A percentile compares a stretch with the other conserved stretches of the same genome.
These are phyloP conservation scores for Cyanoderma ruficeps DNA, from an alignment of 2,113 vertebrate species.

Conservation along the genomic window DNA sequence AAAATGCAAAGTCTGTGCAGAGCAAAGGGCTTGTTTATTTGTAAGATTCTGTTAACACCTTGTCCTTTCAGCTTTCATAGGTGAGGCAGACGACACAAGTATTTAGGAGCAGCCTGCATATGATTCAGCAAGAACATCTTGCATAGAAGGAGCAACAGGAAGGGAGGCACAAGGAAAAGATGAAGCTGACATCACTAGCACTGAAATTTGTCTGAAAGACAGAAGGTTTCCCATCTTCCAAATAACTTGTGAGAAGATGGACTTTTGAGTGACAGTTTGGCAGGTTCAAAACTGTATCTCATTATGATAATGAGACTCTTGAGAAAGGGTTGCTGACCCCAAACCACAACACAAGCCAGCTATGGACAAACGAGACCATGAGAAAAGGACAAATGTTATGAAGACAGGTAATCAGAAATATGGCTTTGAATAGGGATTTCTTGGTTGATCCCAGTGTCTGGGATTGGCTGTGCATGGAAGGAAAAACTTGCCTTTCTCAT, in stretches of 20 bases:
- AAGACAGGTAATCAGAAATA: neutral
- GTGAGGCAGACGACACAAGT: rapidly evolving
- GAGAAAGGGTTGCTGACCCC: neutral
- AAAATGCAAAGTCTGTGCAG: rapidly evolving
- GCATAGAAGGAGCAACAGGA: neutral
- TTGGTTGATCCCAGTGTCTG: conserved; percentile 4
- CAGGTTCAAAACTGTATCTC: neutral
- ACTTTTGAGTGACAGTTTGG: neutral
- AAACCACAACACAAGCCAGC: neutral
- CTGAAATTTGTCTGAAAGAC: neutral
- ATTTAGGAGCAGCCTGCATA: neutral
- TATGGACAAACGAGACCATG: neutral
- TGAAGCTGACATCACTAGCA: neutral
- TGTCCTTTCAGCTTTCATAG: neutral
- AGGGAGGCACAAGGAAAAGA: neutral
- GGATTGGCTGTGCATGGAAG: neutral
- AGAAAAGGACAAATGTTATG: neutral
- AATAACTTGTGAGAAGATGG: neutral
- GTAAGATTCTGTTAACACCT: neutral
- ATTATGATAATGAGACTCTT: neutral
- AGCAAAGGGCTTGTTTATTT: neutral
- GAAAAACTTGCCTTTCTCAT: neutral
- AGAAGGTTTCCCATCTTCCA: rapidly evolving
- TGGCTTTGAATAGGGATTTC: neutral
- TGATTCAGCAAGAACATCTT: neutral